Conservation (phyloP, 2,113 vertebrate species). For the Pitta sordida region DNA sequence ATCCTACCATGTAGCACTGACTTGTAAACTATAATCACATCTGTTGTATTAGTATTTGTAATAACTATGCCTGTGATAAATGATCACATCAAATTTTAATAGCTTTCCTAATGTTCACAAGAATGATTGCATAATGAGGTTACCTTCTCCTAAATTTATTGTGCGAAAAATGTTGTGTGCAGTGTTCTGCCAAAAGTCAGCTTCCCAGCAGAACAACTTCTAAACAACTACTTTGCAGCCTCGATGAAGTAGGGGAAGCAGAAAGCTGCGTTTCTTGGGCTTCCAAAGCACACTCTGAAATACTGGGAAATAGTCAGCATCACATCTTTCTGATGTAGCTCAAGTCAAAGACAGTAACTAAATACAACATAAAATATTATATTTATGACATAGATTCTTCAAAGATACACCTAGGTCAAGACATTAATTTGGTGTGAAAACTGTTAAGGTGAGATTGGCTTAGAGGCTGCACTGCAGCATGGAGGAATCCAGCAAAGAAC, state of each 20-base stretch:
- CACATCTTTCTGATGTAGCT: background rate
- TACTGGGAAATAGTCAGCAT: background rate
- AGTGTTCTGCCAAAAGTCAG: background rate
- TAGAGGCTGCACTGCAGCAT: background rate
- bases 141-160: background rate
- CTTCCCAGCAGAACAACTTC: background rate
- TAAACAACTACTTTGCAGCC: background rate
- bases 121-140: background rate
- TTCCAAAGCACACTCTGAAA: background rate
- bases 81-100: background rate
- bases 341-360: background rate
- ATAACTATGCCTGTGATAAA: conserved; percentile 26
- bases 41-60: conserved; percentile 21
- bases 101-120: conserved; percentile 5
- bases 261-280: background rate
- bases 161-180: background rate
- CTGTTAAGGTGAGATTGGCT: background rate
- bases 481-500: background rate
- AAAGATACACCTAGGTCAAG: background rate
- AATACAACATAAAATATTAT: background rate
- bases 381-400: background rate
- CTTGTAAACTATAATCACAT: conserved; percentile 30
- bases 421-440: background rate
- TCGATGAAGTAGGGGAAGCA: background rate
- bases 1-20: background rate